Evolutionary conservation across 37 sponge, comb jelly and placozoan species (phyloP).

Genomic region (Cliona cf. orientalis): DNA sequence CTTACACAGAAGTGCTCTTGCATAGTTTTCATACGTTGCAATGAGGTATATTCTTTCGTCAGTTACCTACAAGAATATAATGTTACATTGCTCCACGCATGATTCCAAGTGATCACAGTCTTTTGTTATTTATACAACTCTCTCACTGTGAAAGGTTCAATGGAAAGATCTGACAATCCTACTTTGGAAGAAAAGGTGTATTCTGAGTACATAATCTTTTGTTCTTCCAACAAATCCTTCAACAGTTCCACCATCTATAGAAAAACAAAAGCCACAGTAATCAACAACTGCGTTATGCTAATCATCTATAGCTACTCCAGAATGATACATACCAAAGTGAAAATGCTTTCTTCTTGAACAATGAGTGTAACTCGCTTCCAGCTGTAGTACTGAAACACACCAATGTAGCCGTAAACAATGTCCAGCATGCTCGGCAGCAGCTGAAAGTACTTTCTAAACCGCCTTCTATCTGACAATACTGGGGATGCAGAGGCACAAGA

Average conservation of each 20-base stretch:
- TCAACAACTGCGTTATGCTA: too few relatives aligned
- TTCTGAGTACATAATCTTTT: background rate
- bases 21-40: conserved; percentile 22
- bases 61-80: background rate
- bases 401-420: background rate
- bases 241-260: background rate
- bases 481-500: conserved; percentile 31
- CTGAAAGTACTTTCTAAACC: conserved; percentile 17
- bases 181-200: too few relatives aligned
- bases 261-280: background rate
- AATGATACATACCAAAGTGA: background rate
- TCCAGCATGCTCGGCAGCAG: conserved; percentile 7
- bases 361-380: conserved; percentile 22
- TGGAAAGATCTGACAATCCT: too few relatives aligned
- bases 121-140: too few relatives aligned
- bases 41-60: conserved; percentile 6
- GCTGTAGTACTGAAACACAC: background rate
- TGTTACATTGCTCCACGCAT: too few relatives aligned
- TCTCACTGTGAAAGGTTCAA: too few relatives aligned
- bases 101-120: too few relatives aligned
- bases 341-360: conserved; percentile 26
- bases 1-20: conserved; percentile 9
- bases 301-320: background rate
- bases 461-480: background rate
- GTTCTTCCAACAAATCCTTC: background rate